Evolutionary conservation across 2,888 invertebrate genomes (phyloP).

Genomic region (Temnothorax unifasciatus): DNA sequence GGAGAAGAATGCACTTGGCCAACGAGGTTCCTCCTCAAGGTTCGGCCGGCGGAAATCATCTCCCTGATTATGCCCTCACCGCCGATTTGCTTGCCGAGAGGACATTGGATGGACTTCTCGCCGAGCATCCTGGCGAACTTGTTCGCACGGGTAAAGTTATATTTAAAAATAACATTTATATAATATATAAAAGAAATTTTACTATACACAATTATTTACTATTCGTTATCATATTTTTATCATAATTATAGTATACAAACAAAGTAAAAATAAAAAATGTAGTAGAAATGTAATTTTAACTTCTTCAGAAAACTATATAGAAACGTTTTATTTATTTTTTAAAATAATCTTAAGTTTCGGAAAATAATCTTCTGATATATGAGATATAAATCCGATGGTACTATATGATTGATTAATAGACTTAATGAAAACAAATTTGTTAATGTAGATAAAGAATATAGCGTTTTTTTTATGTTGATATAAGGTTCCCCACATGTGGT

Average conservation of each 20-base stretch:
- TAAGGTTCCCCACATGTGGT: slow-evolving; percentile 86
- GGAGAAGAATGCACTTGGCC: slow-evolving; percentile 91
- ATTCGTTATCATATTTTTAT: not conserved
- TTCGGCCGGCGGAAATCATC: slow-evolving; percentile 79
- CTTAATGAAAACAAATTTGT: not conserved
- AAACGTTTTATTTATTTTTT: not conserved
- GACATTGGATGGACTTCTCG: slow-evolving; percentile 93
- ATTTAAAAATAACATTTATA: not conserved
- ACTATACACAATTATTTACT: not conserved
- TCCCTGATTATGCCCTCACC: slow-evolving; percentile 90
- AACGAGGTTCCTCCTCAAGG: slow-evolving; percentile 91
- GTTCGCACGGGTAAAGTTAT: slow-evolving; percentile 92
- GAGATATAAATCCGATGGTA: not conserved
- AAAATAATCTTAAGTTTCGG: not conserved
- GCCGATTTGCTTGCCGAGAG: slow-evolving; percentile 94
- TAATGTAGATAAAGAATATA: not conserved
- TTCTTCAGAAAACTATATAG: not conserved
- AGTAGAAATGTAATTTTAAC: not conserved
- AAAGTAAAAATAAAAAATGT: not conserved
- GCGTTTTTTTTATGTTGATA: not conserved
- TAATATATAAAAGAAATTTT: not conserved
- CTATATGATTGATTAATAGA: not conserved
- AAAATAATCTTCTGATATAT: slow-evolving; percentile 2
- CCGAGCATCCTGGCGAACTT: slow-evolving; percentile 97
- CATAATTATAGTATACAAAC: not conserved